Evolutionary conservation across 2,797 vertebrate genomes (phyloP).

Genomic region (Poeciliopsis presidionis): DNA sequence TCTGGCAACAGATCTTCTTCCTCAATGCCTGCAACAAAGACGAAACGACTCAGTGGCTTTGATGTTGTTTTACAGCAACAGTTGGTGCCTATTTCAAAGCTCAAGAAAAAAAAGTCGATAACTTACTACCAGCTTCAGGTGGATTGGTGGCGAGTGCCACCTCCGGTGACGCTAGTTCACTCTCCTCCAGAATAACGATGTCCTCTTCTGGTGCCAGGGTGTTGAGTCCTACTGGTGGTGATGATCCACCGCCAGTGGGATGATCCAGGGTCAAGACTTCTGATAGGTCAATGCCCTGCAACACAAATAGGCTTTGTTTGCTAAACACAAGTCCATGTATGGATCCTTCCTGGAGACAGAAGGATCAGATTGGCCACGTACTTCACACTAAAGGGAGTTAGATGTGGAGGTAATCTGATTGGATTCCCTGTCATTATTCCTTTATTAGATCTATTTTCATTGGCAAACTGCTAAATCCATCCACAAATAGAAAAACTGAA

Average conservation of each 20-base stretch:
- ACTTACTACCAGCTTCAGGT: constrained; percentile 59
- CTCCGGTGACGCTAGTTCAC: constrained; percentile 28
- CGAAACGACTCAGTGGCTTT: constrained; percentile 6
- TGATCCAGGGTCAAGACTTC: constrained; percentile 44
- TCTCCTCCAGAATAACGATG: constrained; percentile 69
- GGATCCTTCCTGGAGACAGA: constrained; percentile 24
- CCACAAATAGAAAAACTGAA: constrained; percentile 4
- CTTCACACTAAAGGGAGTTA: background rate
- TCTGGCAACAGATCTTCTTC: constrained; percentile 67
- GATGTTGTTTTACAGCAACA: constrained; percentile 1
- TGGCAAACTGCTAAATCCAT: background rate
- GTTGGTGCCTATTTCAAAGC: background rate
- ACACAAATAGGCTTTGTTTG: constrained; percentile 50
- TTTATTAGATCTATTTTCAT: background rate
- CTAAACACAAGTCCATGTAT: background rate
- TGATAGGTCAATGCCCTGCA: constrained; percentile 83
- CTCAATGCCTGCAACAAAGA: constrained; percentile 60
- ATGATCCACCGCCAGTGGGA: constrained; percentile 27
- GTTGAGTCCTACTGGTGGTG: constrained; percentile 29
- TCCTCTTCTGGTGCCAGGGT: constrained; percentile 32
- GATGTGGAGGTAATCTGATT: background rate
- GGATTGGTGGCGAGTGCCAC: constrained; percentile 11
- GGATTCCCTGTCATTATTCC: background rate
- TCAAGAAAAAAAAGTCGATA: background rate
- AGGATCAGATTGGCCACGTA: constrained; percentile 12